Conservation (phyloP, 1,140 invertebrate genomes). For the Drosophila willistoni region DNA sequence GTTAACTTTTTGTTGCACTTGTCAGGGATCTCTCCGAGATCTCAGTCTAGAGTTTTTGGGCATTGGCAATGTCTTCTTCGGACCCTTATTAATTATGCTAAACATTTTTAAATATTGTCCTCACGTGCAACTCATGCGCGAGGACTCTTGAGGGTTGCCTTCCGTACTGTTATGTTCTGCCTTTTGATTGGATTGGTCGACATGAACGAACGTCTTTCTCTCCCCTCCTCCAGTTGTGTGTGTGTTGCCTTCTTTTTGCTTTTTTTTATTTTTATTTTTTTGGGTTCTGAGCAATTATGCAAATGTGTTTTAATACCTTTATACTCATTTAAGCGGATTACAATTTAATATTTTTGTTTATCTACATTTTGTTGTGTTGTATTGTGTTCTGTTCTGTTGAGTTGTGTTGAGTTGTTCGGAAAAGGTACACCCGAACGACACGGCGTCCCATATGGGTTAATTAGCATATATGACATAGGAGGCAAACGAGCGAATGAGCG, state of each 20-base stretch:
- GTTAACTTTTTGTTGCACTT: slow-evolving; percentile 66
- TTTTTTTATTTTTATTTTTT: slow-evolving; percentile 12
- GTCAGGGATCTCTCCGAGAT: slow-evolving; percentile 38
- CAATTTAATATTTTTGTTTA: slow-evolving; percentile 82
- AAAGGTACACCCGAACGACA: slow-evolving; percentile 30
- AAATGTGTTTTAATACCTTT: slow-evolving; percentile 82
- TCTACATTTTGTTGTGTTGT: slow-evolving; percentile 50
- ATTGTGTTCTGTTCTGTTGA: slow-evolving; percentile 34
- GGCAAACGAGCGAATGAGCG: slow-evolving; percentile 6
- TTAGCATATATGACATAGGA: slow-evolving; percentile 53
- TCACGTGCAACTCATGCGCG: slow-evolving; percentile 67
- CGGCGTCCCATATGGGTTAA: slow-evolving; percentile 60
- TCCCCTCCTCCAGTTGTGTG: slow-evolving; percentile 11
- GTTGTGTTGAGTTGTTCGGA: slow-evolving; percentile 41
- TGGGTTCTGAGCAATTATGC: slow-evolving; percentile 73
- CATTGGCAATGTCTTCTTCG: slow-evolving; percentile 4
- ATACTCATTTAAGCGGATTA: slow-evolving; percentile 82
- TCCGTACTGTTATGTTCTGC: slow-evolving; percentile 13
- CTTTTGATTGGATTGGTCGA: slow-evolving; percentile 71
- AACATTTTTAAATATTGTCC: slow-evolving; percentile 83
- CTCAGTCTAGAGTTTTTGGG: slow-evolving; percentile 10
- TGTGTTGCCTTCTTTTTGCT: neutral
- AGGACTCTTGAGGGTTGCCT: slow-evolving; percentile 54
- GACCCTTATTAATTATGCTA: slow-evolving; percentile 80
- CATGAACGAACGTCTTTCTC: slow-evolving; percentile 34